Evolutionary conservation across 2,888 invertebrate species (phyloP).

Genomic region (Mesochorus sp.): DNA sequence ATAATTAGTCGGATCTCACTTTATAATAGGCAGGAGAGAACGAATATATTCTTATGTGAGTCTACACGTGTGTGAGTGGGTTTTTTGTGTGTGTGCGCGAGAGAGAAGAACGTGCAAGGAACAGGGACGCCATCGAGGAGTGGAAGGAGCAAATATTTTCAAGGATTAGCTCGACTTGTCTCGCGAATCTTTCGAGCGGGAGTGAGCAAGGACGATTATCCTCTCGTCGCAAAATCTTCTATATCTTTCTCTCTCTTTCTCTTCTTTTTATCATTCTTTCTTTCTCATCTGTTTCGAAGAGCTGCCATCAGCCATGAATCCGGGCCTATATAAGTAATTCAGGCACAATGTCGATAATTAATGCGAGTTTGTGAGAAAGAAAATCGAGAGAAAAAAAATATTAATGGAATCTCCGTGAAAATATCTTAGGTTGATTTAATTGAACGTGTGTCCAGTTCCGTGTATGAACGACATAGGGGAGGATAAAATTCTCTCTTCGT

Average conservation of each 20-base stretch:
- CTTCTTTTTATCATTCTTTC: no score
- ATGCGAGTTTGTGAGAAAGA: slow-evolving; percentile 41
- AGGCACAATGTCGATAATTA: slow-evolving; percentile 63
- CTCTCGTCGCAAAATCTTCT: no score
- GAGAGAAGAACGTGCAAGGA: neutral
- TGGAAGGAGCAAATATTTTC: slow-evolving; percentile 55
- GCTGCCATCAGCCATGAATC: slow-evolving; percentile 32
- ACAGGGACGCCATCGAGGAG: neutral
- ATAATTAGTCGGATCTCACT: slow-evolving; percentile 63
- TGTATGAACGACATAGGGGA: slow-evolving; percentile 19
- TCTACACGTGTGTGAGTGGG: no score
- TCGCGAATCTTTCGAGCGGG: neutral
- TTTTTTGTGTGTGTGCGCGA: no score
- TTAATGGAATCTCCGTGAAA: slow-evolving; percentile 40
- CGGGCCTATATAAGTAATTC: slow-evolving; percentile 60
- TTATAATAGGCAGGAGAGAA: slow-evolving; percentile 29
- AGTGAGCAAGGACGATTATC: slow-evolving; percentile 8
- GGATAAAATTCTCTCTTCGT: slow-evolving; percentile 42
- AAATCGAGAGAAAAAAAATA: slow-evolving; percentile 5
- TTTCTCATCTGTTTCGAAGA: slow-evolving; percentile 24
- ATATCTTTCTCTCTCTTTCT: no score
- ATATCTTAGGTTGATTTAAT: slow-evolving; percentile 62
- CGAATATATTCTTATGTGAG: no score
- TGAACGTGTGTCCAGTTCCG: slow-evolving; percentile 44
- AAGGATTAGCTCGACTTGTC: slow-evolving; percentile 59